Percentiles rank a stretch among this genome's conserved stretches.
Evolutionary conservation across 53 echinoderm and acorn worm genomes (phyloP).

Genomic region (Holothuria leucospilota): DNA sequence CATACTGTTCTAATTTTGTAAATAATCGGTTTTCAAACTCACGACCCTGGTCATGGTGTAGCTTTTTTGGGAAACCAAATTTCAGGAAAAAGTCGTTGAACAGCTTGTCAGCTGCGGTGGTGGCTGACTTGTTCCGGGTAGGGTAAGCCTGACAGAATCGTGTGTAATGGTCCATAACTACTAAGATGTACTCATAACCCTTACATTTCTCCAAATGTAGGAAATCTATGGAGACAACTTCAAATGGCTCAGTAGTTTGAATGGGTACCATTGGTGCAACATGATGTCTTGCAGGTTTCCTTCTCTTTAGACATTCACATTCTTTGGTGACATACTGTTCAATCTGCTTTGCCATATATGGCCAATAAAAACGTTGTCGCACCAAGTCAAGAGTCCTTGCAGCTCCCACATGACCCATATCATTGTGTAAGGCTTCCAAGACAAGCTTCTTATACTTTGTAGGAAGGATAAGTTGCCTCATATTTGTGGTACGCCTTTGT

Average conservation of each 20-base stretch:
- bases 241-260: too few relatives aligned
- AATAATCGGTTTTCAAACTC: constrained; percentile 57
- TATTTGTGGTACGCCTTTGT: too few relatives aligned
- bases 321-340: too few relatives aligned
- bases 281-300: too few relatives aligned
- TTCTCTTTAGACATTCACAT: too few relatives aligned
- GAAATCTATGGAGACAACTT: constrained; percentile 69
- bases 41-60: too few relatives aligned
- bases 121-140: too few relatives aligned
- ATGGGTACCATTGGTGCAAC: too few relatives aligned
- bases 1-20: too few relatives aligned
- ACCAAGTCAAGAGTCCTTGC: constrained; percentile 50
- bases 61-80: constrained; percentile 45
- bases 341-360: constrained; percentile 53
- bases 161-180: constrained; percentile 58
- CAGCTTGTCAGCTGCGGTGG: too few relatives aligned
- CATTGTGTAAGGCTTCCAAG: constrained; percentile 50
- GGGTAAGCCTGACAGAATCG: constrained; percentile 69
- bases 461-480: constrained; percentile 54
- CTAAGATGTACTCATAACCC: constrained; percentile 60
- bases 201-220: constrained; percentile 53
- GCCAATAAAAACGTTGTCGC: constrained; percentile 75
- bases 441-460: constrained; percentile 23
- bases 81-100: constrained; percentile 63
- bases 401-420: constrained; percentile 79